Evolutionary conservation across 2,113 vertebrate genomes (phyloP).

Genomic region (Scophthalmus maximus): DNA sequence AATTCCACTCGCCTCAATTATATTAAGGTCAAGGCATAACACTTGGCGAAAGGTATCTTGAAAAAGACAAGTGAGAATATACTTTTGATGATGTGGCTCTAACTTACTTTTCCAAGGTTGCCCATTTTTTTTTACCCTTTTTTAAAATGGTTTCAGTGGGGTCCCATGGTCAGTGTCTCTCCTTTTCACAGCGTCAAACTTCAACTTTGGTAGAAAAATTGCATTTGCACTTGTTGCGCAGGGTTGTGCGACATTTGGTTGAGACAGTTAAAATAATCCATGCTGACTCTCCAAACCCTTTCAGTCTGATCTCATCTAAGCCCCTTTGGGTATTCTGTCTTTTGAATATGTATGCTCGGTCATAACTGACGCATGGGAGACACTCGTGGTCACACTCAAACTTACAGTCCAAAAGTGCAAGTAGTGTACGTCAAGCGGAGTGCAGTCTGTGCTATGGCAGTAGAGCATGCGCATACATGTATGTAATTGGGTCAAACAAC

Average conservation of each 20-base stretch:
- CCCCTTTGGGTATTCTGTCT: neutral
- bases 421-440: no score
- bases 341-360: conserved; percentile 6
- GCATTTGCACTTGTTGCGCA: neutral
- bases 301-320: neutral
- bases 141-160: neutral
- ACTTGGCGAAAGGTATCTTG: neutral
- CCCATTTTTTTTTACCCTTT: neutral
- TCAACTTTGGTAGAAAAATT: neutral
- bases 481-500: neutral
- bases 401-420: conserved; percentile 5
- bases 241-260: conserved; percentile 6
- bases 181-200: neutral
- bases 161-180: neutral
- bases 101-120: neutral
- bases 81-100: neutral
- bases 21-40: neutral
- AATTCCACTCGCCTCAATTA: neutral
- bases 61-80: neutral
- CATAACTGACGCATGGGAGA: conserved; percentile 1
- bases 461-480: no score
- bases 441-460: no score
- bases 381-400: no score
- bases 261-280: conserved; percentile 23
- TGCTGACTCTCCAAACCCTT: neutral